These are phyloP conservation scores for Karalla daura DNA, from an alignment of 2,797 vertebrate genomes.

Conservation along the genomic window DNA sequence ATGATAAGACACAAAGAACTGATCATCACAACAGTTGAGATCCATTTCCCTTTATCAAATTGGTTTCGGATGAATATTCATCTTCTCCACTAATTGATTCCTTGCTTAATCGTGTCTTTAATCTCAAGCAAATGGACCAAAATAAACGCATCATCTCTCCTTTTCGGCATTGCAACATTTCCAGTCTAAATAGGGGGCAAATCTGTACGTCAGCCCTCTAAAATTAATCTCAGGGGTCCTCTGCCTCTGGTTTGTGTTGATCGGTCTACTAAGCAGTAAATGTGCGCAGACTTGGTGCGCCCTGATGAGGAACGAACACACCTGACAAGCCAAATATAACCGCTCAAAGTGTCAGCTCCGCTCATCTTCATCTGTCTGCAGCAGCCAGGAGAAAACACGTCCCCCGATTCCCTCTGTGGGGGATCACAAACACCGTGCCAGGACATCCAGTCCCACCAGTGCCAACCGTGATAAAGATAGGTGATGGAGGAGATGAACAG, in stretches of 20 bases:
- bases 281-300: conserved; percentile 32
- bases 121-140: background rate
- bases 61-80: background rate
- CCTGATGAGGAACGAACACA: conserved; percentile 48
- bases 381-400: conserved; percentile 36
- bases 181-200: background rate
- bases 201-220: background rate
- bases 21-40: no score
- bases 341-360: conserved; percentile 52
- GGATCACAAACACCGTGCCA: no score
- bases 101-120: background rate
- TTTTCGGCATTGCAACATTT: background rate
- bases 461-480: conserved; percentile 61
- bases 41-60: background rate
- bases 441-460: conserved; percentile 36
- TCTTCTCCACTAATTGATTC: background rate
- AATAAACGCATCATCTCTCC: background rate
- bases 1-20: no score
- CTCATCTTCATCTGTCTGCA: conserved; percentile 61
- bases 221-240: background rate
- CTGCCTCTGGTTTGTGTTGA: conserved; percentile 14
- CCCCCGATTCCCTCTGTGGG: conserved; percentile 42
- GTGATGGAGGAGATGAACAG: conserved; percentile 13
- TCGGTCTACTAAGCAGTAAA: conserved; percentile 35
- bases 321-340: conserved; percentile 60